Base-by-base conservation (phyloP, 2,888 invertebrate genomes). In the Desoria tigrina region DNA sequence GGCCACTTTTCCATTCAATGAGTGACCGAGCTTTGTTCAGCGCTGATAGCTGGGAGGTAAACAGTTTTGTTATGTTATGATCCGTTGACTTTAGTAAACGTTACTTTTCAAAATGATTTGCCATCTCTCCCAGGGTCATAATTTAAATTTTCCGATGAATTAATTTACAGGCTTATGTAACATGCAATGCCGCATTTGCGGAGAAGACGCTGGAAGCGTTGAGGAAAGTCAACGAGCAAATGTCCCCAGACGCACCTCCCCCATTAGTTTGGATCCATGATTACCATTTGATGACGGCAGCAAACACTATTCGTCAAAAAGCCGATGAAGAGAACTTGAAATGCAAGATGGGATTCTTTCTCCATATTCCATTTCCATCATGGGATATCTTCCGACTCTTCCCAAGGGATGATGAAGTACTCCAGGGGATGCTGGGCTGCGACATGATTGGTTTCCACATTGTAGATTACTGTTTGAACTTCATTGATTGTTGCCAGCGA, bases 401-500 rank as follows among this genome's bases (percentile, higher is more conserved):
- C 77, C 93, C 93, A 1, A 92, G 93, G 91, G 89, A 91, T n/a
- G 93, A 93, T 80, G 94, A 94, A 82, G 89, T 95, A 62, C 84
- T 95, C 28, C 92, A 94, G 80, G 94, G 94, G 71, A 90, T 95
- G 85, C 84, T 95, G 59, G 90, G 88, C 85, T 92, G 93, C 80
- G 94, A 94, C 78, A 89, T 94, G 89, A 92, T 94, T 51, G 92
- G 92, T 42, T 94, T 94, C 79, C 94, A 94, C 79, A 93, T 92
- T 77, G 88, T 89, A 72, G 92, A 93, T 79, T 93, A 94, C 79
- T 93, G 93, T 77, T 81, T 92, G 68, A 93, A 94, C 81, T 94
- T 94, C 78, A 90, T 94, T 39, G 93, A 93, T 78, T 93, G 93
- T 79, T 93, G 93, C 79, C 92, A 92, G 81, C 85, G 92, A 74